phyloP scores from a whole-genome alignment of 2,797 vertebrate species.

The Anniella stebbinsi region DNA sequence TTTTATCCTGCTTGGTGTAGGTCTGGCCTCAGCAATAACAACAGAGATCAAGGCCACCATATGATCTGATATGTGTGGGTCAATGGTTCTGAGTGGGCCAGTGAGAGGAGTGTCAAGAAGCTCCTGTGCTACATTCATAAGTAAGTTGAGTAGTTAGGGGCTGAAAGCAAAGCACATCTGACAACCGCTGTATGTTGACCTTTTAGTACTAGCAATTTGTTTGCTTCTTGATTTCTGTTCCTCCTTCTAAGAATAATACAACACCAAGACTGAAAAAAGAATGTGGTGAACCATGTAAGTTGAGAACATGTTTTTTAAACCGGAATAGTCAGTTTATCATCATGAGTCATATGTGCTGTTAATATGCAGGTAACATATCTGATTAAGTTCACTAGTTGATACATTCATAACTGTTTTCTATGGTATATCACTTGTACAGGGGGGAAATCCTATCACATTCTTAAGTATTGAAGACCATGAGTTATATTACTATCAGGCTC shows the following conservation, averaged over 20 bases:
- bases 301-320: constrained; percentile 52
- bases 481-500: constrained; percentile 14
- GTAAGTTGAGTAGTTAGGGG: not conserved
- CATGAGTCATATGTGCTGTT: constrained; percentile 27
- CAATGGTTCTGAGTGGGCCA: too few species aligned
- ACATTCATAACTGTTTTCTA: constrained; percentile 56
- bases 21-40: not conserved
- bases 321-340: constrained; percentile 44
- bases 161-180: not conserved
- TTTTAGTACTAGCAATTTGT: constrained; percentile 4
- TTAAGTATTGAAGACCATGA: constrained; percentile 38
- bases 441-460: constrained; percentile 39
- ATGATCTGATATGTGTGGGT: not conserved
- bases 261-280: constrained; percentile 45
- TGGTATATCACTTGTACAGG: constrained; percentile 15
- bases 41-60: not conserved
- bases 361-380: constrained; percentile 35
- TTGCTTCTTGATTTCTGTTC: not conserved
- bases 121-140: not conserved
- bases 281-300: not conserved
- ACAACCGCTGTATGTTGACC: not conserved
- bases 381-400: constrained; percentile 65
- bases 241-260: constrained; percentile 35
- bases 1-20: too few species aligned
- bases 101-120: not conserved